A percentile compares a stretch with the other conserved stretches of the same genome.
phyloP scores from a whole-genome alignment of 2,113 vertebrate species.

The Struthio camelus region DNA sequence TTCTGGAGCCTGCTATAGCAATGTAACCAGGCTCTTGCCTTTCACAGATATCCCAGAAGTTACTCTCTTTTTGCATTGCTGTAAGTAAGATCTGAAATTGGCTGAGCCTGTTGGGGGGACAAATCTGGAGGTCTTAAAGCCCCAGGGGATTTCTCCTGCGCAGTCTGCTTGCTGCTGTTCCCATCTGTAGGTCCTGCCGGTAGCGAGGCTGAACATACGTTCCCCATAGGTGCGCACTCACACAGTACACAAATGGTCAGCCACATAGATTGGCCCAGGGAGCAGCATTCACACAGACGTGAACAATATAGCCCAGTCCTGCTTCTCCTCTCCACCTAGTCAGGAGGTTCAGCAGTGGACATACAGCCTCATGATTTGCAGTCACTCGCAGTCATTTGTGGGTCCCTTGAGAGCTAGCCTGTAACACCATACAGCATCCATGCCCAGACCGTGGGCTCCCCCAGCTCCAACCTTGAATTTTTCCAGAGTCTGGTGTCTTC shows the following conservation, averaged over 20 bases:
- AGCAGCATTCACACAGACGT: neutral
- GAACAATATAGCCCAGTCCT: neutral
- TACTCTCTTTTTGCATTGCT: neutral
- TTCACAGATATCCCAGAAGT: neutral
- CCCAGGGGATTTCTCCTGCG: neutral
- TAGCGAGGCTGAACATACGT: accelerated
- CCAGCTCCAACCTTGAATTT: neutral
- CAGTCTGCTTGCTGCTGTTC: neutral
- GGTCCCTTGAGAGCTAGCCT: neutral
- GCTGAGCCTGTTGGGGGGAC: neutral
- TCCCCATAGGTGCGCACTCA: neutral
- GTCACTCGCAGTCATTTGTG: neutral
- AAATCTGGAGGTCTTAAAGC: neutral
- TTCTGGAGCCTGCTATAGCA: neutral
- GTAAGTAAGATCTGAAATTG: neutral
- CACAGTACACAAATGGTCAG: accelerated
- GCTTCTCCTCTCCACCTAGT: neutral
- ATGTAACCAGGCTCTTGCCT: neutral
- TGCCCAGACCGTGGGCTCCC: neutral
- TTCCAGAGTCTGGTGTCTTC: neutral
- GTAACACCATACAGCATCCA: neutral
- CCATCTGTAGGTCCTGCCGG: neutral
- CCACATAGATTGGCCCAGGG: neutral
- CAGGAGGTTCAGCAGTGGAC: neutral
- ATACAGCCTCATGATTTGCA: neutral